Conservation (phyloP, 2,888 invertebrate species). For the Netelia melanura region DNA sequence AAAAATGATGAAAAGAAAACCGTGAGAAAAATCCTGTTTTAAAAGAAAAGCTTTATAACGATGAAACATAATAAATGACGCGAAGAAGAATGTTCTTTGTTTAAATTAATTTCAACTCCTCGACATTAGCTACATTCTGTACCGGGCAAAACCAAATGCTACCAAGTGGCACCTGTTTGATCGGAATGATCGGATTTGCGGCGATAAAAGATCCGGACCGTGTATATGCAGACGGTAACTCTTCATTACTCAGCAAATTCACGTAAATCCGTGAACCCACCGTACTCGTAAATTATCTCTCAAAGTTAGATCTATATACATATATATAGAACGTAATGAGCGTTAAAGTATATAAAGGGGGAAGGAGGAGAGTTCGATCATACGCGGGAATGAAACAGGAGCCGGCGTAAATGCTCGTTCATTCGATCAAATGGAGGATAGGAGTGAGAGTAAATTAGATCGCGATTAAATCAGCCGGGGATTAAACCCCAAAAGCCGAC, state of each 20-base stretch:
- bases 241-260: constrained; percentile 48
- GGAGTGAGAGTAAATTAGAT: constrained; percentile 68
- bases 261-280: constrained; percentile 27
- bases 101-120: no score
- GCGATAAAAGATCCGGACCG: neutral
- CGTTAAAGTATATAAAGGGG: neutral
- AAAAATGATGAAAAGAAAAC: neutral
- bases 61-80: no score
- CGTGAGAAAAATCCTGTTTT: no score
- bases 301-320: neutral
- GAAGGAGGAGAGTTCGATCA: neutral
- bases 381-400: constrained; percentile 4
- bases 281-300: neutral
- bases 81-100: no score
- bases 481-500: constrained; percentile 71
- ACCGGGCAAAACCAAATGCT: neutral
- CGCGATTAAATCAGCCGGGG: constrained; percentile 71
- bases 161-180: neutral
- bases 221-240: neutral
- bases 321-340: neutral
- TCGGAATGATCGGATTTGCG: neutral
- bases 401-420: constrained; percentile 34
- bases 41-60: no score
- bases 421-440: constrained; percentile 39
- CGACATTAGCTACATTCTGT: no score